Evolutionary conservation across 2,888 invertebrate species (phyloP).

Genomic region (Oeneis ivallda): DNA sequence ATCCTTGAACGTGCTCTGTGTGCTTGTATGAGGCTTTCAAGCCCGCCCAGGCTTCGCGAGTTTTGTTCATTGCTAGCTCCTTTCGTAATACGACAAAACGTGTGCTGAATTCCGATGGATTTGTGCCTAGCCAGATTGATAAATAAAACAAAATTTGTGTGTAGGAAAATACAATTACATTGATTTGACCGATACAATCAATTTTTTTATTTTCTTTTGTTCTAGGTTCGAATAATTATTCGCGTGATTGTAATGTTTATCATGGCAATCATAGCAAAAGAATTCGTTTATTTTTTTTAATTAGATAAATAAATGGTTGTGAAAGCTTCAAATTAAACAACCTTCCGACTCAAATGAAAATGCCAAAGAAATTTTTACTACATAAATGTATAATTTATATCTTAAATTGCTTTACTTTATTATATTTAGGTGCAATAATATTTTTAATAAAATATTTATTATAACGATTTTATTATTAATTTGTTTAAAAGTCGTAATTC

Average conservation of each 20-base stretch:
- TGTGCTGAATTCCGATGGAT: too few relatives aligned
- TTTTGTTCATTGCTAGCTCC: too few relatives aligned
- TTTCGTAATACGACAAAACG: too few relatives aligned
- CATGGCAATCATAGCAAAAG: background rate
- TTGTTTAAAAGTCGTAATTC: conserved; percentile 46
- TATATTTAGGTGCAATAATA: conserved; percentile 32
- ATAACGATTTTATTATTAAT: conserved; percentile 37
- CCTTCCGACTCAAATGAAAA: background rate
- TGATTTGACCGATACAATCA: background rate
- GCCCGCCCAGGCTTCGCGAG: too few relatives aligned
- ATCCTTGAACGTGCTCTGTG: too few relatives aligned
- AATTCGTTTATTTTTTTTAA: background rate
- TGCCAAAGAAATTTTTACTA: conserved; percentile 26
- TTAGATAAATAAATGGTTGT: conserved; percentile 35
- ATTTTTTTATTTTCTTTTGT: background rate
- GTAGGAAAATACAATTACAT: background rate
- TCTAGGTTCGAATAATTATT: background rate
- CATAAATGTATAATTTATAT: conserved; percentile 20
- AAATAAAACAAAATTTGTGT: conserved; percentile 8
- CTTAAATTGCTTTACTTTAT: conserved; percentile 29
- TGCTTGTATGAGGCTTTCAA: too few relatives aligned
- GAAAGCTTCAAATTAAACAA: conserved; percentile 22
- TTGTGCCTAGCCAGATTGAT: background rate
- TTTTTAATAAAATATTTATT: conserved; percentile 34
- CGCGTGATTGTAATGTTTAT: background rate